A percentile compares a stretch with the other conserved stretches of the same genome.
These are phyloP conservation scores for Neotoma lepida DNA, from an alignment of 2,113 vertebrate species.

Conservation along the genomic window DNA sequence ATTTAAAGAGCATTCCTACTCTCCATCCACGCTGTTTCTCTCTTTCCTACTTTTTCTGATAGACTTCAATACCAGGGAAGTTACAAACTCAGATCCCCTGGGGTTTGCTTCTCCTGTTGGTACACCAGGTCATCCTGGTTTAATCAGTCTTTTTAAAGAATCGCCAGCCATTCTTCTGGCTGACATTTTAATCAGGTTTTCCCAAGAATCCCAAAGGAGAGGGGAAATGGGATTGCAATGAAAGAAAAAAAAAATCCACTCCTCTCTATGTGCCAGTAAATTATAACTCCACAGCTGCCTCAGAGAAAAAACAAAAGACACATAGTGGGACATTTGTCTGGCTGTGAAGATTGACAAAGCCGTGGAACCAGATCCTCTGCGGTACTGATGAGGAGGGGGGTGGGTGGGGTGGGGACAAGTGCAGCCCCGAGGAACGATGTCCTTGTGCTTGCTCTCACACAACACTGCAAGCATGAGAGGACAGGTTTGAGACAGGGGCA, in stretches of 20 bases:
- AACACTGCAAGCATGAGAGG: not conserved
- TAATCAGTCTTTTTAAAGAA: constrained; percentile 78
- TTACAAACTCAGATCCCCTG: not conserved
- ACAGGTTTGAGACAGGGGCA: not conserved
- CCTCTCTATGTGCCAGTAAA: constrained; percentile 73
- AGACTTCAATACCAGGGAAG: constrained; percentile 39
- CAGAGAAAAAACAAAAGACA: constrained; percentile 76
- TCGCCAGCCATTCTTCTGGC: constrained; percentile 77
- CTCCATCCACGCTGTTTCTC: not conserved
- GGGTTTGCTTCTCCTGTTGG: constrained; percentile 58
- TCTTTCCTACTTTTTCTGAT: not conserved
- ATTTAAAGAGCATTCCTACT: constrained; percentile 35
- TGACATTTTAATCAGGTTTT: constrained; percentile 82
- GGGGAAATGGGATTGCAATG: constrained; percentile 66
- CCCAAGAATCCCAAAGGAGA: constrained; percentile 77
- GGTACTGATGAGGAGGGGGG: not conserved
- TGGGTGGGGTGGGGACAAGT: not conserved
- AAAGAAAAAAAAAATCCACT: constrained; percentile 72
- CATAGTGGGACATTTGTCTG: constrained; percentile 70
- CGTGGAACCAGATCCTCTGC: constrained; percentile 11
- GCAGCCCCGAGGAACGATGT: not conserved
- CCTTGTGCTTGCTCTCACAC: not conserved
- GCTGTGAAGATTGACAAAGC: constrained; percentile 64
- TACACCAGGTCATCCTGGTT: constrained; percentile 68
- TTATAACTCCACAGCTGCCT: constrained; percentile 67